Base-by-base conservation (phyloP, 2,797 vertebrate species). In the Chaenodraco wilsoni region DNA sequence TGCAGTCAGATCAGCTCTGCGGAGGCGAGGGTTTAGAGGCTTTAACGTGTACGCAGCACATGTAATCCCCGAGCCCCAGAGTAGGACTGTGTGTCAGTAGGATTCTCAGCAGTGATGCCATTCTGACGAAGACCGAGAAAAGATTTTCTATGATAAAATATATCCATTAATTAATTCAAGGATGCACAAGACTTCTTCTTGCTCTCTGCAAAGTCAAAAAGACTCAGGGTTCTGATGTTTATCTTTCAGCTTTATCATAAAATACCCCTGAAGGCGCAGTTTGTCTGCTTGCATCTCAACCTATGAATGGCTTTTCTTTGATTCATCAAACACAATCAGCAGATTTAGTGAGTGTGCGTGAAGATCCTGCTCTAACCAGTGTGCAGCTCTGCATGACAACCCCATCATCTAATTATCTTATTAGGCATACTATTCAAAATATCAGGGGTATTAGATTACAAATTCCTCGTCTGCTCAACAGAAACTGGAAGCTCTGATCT, bases 21-120 rank as follows among this genome's bases (percentile, higher is more conserved):
- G 65, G 87, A 87, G 88, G 84, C 85, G 54, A 83, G 78, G 91
- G 75, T 91, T 92, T 92, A 88, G 84, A 85, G 79, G 89, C 82
- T 91, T 86, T 86, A 87, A 86, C 59, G 74, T 87, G 84, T 81
- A 85, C 54, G 86, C 84, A 80, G 88, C 81, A 83, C 84, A 89
- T 89, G 90, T 91, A 91, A 92, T 92, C 90, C 82, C 79, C 65
- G 1, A 72, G 86, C 87, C 90, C 73, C 77, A 21, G 86, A 86
- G 85, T 82, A 69, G 77, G 65, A 80, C 62, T 74, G 60, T 60
- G 71, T 74, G 82, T 82, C 76, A 83, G 86, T 50, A 83, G 49
- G 81, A 86, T 81, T 83, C 87, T 66, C 45, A 79, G 69, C 73
- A 82, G 66, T 4, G 10, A 58, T 60, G 60, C 72, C 60, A 61